Conservation (phyloP, 2,113 vertebrate species). For the western clawed frog (Xenopus tropicalis) region UCB_Xtro_10.0 CM004446.2:82885001-82885500, state of each 20-base stretch:
- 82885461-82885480: neutral
- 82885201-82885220: too few relatives aligned
- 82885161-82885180: too few relatives aligned
- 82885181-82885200: too few relatives aligned
- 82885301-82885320: too few relatives aligned
- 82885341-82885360: neutral
- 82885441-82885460: slow-evolving; percentile 1
- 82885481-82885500: neutral
- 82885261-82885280: too few relatives aligned
- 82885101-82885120: too few relatives aligned
- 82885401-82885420: neutral
- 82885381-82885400: neutral
- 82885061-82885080: neutral
- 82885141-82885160: too few relatives aligned
- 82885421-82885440: neutral
- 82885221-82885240: too few relatives aligned
- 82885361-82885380: neutral
- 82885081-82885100: neutral
- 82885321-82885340: too few relatives aligned
- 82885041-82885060: neutral
- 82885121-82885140: too few relatives aligned
- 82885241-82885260: too few relatives aligned
- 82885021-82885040: neutral
- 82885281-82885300: too few relatives aligned
- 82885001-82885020: slow-evolving; percentile 34